Evolutionary conservation across 2,888 invertebrate species (phyloP), one percentile per base, ranked within the genome.

Genomic region (Teleiodes luculella): DNA sequence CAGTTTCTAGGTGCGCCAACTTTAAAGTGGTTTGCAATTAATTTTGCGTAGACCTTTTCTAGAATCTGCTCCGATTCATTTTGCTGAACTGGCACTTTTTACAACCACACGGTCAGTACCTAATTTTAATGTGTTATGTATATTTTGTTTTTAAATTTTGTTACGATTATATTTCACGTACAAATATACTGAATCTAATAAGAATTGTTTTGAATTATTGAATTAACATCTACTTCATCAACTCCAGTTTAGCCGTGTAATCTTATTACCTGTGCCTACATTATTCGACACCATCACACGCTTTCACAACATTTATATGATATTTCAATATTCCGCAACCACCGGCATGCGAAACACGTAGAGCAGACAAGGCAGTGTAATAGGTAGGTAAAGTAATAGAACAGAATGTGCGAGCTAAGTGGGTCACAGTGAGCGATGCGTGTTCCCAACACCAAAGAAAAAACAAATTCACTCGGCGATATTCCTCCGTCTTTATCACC

Each of bases 401-500:
- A 45, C 36, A n/a, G 51, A 33, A 49, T 52, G 24, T 52, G 50
- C 11, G 39, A 18, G 14, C 35, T 52, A 51, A 55, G 46, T 55
- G 47, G 51, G 47, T 54, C 54, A 24, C 48, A 33, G 49, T 49
- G 49, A 54, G 18, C 41, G 50, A 45, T 54, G 36, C 57, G 48
- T 52, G 51, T 41, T n/a, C 53, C 33, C 47, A 11, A 41, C 53
- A 18, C 28, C 33, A 43, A 45, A 30, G 53, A 55, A 52, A 54
- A 55, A 53, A 52, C 52, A 49, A 52, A 59, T 57, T 55, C 30
- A 16, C 52, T 52, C 50, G 3, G 24, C 46, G 47, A 55, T 49
- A 46, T 45, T 41, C 13, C n/a, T 14, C 53, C 52, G 56, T 58
- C 59, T 63, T 63, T 63, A 63, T 63, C 59, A 58, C 62, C 53